Percentiles rank a stretch among this genome's conserved stretches.
Conservation (phyloP, 2,797 vertebrate genomes). For the Perodicticus potto region DNA sequence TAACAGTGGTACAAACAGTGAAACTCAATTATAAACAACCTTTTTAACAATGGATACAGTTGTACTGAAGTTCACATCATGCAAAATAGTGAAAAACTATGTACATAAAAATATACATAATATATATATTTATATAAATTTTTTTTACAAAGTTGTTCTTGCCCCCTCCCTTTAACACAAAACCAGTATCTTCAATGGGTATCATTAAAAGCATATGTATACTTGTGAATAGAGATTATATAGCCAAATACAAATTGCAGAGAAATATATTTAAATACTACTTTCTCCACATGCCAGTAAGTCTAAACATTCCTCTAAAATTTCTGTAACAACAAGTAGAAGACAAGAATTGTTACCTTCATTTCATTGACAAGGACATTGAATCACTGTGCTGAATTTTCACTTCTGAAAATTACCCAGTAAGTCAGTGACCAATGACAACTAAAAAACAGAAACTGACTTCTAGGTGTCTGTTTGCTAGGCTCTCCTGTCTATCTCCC, state of each 20-base stretch:
- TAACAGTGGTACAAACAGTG: constrained; percentile 45
- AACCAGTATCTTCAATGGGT: background rate
- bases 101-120: background rate
- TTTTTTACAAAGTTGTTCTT: background rate
- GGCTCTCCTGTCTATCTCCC: background rate
- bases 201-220: constrained; percentile 25
- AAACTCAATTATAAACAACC: constrained; percentile 50
- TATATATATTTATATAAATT: no score
- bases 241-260: background rate
- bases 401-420: constrained; percentile 43
- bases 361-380: background rate
- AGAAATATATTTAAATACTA: constrained; percentile 56
- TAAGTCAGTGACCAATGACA: background rate
- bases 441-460: constrained; percentile 30
- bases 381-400: background rate
- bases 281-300: constrained; percentile 22
- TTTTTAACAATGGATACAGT: constrained; percentile 14
- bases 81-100: constrained; percentile 22
- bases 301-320: background rate
- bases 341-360: constrained; percentile 1
- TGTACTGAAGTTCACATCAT: constrained; percentile 33
- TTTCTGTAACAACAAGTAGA: constrained; percentile 43
- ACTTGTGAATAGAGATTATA: background rate
- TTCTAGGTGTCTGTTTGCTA: background rate
- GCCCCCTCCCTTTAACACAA: background rate